These are phyloP conservation scores for Mastacembelus armatus DNA, from an alignment of 2,797 vertebrate genomes.

Conservation along the genomic window DNA sequence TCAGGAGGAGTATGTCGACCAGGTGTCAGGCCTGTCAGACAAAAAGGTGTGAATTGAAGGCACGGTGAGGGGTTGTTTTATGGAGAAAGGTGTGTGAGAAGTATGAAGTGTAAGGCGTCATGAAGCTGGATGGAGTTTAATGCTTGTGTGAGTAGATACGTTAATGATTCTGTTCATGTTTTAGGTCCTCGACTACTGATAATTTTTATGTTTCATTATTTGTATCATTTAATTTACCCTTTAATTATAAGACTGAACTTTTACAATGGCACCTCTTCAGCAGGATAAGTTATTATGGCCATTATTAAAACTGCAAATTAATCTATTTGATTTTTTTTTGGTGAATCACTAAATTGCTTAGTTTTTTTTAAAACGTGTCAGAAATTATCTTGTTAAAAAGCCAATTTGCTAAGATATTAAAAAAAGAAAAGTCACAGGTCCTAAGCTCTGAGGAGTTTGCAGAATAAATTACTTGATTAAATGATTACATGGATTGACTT, in stretches of 20 bases:
- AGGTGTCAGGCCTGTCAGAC: conserved; percentile 97
- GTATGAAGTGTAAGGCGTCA: too few species aligned
- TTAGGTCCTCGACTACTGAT: not conserved
- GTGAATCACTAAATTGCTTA: too few species aligned
- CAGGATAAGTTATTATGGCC: too few species aligned
- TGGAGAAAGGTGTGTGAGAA: conserved; percentile 40
- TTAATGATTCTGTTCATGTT: not conserved
- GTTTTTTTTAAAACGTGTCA: too few species aligned
- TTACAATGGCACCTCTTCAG: not conserved
- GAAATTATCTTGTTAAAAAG: too few species aligned
- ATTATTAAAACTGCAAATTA: too few species aligned
- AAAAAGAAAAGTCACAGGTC: too few species aligned
- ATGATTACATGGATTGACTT: not conserved
- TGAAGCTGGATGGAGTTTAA: not conserved
- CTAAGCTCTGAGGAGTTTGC: too few species aligned
- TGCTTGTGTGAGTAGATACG: not conserved
- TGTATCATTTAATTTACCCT: not conserved
- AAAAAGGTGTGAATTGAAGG: conserved; percentile 91
- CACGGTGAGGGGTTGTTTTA: conserved; percentile 12
- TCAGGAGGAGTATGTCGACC: conserved; percentile 99
- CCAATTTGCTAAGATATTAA: too few species aligned
- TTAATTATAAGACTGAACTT: not conserved
- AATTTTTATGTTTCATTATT: not conserved
- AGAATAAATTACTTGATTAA: too few species aligned
- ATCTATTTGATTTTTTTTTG: too few species aligned